Percentiles rank a stretch among this genome's conserved stretches.
phyloP scores from a whole-genome alignment of 2,113 vertebrate species.

The Sander vitreus region DNA sequence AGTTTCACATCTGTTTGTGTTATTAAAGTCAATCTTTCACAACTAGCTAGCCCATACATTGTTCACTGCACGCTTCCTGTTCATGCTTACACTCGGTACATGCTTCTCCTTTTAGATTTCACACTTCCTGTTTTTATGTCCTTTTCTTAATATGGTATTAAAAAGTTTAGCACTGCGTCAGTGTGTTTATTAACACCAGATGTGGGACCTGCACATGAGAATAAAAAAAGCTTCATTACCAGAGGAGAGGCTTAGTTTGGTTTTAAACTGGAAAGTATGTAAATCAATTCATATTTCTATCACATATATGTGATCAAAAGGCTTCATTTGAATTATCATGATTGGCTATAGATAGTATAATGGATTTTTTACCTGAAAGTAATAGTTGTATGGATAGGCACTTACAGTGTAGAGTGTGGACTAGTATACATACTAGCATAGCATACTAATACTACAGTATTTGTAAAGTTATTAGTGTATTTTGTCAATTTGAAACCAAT shows the following conservation, averaged over 20 bases:
- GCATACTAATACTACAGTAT: not conserved
- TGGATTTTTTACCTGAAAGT: not conserved
- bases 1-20: constrained; percentile 80
- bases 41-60: constrained; percentile 65
- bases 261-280: not conserved
- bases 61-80: constrained; percentile 74
- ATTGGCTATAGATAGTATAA: not conserved
- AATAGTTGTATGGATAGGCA: not conserved
- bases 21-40: constrained; percentile 78
- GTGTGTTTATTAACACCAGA: constrained; percentile 56
- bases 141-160: constrained; percentile 58
- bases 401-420: not conserved
- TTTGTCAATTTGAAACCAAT: not conserved
- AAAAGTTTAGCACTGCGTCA: constrained; percentile 43
- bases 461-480: not conserved
- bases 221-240: constrained; percentile 22
- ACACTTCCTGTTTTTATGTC: constrained; percentile 77
- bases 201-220: constrained; percentile 35
- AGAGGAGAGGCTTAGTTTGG: not conserved
- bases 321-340: not conserved
- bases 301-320: not conserved
- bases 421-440: not conserved
- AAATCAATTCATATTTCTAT: not conserved
- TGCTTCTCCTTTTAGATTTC: constrained; percentile 78
- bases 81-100: constrained; percentile 58